Conservation (phyloP, 1,140 invertebrate species). For the Drosophila nasuta region DNA sequence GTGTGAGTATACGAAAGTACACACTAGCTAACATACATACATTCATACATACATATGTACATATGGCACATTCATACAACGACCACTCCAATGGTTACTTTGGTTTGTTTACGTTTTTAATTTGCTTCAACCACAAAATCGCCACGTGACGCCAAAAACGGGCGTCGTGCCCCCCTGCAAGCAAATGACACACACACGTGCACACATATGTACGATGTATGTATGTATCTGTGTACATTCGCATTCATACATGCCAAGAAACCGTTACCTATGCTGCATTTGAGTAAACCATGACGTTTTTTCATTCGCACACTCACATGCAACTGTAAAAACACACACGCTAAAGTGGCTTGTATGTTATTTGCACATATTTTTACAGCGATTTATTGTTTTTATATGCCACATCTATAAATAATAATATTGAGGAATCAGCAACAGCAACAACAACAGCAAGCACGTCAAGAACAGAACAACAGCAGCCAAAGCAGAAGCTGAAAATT, state of each 20-base stretch:
- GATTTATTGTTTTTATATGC: slow-evolving; percentile 63
- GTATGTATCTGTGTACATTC: no score
- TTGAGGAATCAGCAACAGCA: slow-evolving; percentile 28
- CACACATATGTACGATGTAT: neutral
- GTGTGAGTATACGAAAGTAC: neutral
- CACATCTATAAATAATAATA: slow-evolving; percentile 68
- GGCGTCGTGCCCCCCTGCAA: slow-evolving; percentile 26
- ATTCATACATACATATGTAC: neutral
- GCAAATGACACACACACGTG: slow-evolving; percentile 6
- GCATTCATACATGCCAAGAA: neutral
- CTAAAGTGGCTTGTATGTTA: slow-evolving; percentile 5
- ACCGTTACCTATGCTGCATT: slow-evolving; percentile 30
- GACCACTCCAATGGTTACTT: slow-evolving; percentile 17
- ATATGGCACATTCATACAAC: neutral
- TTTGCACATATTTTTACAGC: slow-evolving; percentile 56
- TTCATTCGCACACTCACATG: slow-evolving; percentile 4
- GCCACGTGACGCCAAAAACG: slow-evolving; percentile 62
- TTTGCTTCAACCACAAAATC: slow-evolving; percentile 60
- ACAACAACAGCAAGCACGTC: no score
- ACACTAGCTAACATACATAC: neutral
- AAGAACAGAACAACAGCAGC: slow-evolving; percentile 1
- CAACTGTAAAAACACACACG: neutral
- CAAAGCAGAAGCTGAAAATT: slow-evolving; percentile 39
- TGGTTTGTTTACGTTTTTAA: slow-evolving; percentile 73
- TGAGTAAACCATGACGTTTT: slow-evolving; percentile 43